Conservation (phyloP, 35 echinoderm and acorn worm species). For the Nesometra sesokonis region DNA sequence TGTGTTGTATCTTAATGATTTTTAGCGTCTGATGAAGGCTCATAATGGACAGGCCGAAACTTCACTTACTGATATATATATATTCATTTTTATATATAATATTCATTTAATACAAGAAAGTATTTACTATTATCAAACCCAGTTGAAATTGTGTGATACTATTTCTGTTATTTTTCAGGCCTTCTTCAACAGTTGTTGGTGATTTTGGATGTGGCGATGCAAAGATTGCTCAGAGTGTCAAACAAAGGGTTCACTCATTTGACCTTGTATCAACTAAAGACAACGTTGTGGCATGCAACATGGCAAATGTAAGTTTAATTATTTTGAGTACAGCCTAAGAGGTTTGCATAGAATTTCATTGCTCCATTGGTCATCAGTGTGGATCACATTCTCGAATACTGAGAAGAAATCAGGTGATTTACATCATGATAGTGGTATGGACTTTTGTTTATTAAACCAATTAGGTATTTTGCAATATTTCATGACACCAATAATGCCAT, state of each 20-base stretch:
- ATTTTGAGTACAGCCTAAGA: neutral
- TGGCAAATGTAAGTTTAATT: constrained; percentile 55
- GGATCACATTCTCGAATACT: too few relatives aligned
- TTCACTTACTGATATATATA: neutral
- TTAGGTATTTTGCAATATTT: too few relatives aligned
- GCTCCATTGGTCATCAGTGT: too few relatives aligned
- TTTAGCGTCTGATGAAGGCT: neutral
- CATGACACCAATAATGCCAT: too few relatives aligned
- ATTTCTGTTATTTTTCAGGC: constrained; percentile 31
- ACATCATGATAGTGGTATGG: too few relatives aligned
- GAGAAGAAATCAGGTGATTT: too few relatives aligned
- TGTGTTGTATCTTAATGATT: too few relatives aligned
- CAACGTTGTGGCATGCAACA: constrained; percentile 70
- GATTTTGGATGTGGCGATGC: constrained; percentile 99
- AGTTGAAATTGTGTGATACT: neutral
- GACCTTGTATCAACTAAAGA: constrained; percentile 62
- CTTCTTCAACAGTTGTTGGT: constrained; percentile 39
- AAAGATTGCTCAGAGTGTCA: constrained; percentile 66
- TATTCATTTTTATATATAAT: too few relatives aligned
- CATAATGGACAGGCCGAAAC: neutral
- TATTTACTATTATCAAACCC: too few relatives aligned
- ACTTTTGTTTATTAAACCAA: too few relatives aligned
- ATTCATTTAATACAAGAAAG: too few relatives aligned
- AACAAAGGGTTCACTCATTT: constrained; percentile 86
- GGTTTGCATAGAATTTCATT: too few relatives aligned